These are phyloP conservation scores for Ferrisia virgata DNA, from an alignment of 2,888 invertebrate genomes.

Conservation along the genomic window DNA sequence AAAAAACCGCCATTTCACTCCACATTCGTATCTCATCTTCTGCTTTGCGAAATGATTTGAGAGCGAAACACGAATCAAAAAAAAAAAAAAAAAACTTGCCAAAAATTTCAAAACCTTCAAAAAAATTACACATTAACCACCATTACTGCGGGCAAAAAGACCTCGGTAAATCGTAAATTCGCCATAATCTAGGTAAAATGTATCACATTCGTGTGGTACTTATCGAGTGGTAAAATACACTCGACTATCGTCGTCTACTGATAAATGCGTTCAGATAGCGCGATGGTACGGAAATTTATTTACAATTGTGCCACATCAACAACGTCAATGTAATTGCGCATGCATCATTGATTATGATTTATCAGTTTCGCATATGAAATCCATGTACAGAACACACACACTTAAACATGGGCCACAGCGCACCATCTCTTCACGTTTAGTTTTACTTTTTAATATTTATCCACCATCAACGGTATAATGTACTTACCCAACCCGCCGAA, in stretches of 20 bases:
- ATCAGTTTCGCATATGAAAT: neutral
- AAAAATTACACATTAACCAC: neutral
- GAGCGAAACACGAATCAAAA: no score
- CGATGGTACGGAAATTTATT: conserved; percentile 43
- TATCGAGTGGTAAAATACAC: neutral
- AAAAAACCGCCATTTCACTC: no score
- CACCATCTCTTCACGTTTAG: neutral
- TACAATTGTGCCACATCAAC: conserved; percentile 33
- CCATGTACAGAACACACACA: neutral
- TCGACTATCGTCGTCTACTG: conserved; percentile 21
- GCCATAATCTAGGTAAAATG: conserved; percentile 38
- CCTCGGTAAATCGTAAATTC: conserved; percentile 18
- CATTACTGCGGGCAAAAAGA: conserved; percentile 28
- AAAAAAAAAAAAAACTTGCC: neutral
- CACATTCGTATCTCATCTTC: no score
- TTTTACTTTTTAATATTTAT: neutral
- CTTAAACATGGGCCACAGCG: neutral
- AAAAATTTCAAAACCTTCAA: neutral
- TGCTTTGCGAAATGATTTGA: no score
- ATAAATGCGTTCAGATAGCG: conserved; percentile 40
- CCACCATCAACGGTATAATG: neutral
- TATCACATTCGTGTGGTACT: conserved; percentile 19
- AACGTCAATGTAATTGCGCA: conserved; percentile 42
- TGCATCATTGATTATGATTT: conserved; percentile 41
- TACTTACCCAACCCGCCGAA: neutral